Percentiles rank a stretch among this genome's conserved stretches.
Conservation (phyloP, 2,113 vertebrate species). For the Andinoacara biseriatus region DNA sequence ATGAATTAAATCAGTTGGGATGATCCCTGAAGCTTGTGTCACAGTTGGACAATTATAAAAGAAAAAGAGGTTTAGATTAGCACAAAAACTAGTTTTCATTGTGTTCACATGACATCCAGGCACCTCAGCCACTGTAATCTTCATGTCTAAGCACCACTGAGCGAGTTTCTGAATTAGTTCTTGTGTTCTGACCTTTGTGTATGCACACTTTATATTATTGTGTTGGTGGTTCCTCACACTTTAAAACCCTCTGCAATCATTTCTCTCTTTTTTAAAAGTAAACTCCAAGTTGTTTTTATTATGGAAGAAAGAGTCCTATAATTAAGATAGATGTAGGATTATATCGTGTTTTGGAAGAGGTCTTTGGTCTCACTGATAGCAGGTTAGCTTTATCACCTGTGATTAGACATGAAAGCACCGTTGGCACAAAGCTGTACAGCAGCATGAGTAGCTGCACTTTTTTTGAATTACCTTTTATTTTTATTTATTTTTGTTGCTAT, state of each 20-base stretch:
- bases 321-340: slow-evolving; percentile 59
- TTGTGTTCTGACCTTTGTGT: background rate
- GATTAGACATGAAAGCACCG: slow-evolving; percentile 64
- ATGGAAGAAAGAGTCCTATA: slow-evolving; percentile 32
- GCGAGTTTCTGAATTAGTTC: background rate
- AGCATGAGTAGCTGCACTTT: background rate
- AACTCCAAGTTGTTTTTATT: slow-evolving; percentile 31
- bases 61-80: background rate
- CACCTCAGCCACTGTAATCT: background rate
- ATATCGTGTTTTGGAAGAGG: slow-evolving; percentile 54
- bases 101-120: background rate
- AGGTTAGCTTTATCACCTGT: slow-evolving; percentile 59
- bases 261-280: slow-evolving; percentile 25
- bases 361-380: slow-evolving; percentile 64
- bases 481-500: too few relatives aligned
- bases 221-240: background rate
- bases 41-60: background rate
- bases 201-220: background rate
- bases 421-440: slow-evolving; percentile 39
- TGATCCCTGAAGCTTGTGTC: background rate
- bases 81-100: background rate
- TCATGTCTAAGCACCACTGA: background rate
- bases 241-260: slow-evolving; percentile 20
- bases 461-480: background rate
- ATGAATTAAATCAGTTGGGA: background rate